A percentile compares a stretch with the other conserved stretches of the same genome.
These are phyloP conservation scores for Sylvilagus bachmani DNA, from an alignment of 2,113 vertebrate species.

Conservation along the genomic window DNA sequence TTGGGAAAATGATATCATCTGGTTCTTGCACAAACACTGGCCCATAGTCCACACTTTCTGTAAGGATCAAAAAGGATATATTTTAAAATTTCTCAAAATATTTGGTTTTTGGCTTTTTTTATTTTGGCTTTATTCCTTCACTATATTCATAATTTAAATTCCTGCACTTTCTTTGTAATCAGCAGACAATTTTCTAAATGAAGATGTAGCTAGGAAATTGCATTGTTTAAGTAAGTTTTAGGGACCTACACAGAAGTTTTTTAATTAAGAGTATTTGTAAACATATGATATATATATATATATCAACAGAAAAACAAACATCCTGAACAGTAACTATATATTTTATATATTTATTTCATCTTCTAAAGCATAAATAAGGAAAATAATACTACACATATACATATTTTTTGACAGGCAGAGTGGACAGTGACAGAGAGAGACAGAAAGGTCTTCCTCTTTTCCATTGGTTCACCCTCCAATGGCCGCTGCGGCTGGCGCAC, in stretches of 20 bases:
- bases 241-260: background rate
- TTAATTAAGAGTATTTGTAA: background rate
- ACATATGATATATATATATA: background rate
- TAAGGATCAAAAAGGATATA: slow-evolving; percentile 49
- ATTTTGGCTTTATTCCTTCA: background rate
- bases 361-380: background rate
- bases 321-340: background rate
- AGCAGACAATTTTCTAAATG: background rate
- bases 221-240: background rate
- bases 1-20: slow-evolving; percentile 93
- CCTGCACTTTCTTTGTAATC: background rate
- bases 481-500: too few relatives aligned
- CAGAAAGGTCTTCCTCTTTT: too few relatives aligned
- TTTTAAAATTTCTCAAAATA: slow-evolving; percentile 43
- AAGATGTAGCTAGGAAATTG: background rate
- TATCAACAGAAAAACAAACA: background rate
- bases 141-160: background rate
- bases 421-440: too few relatives aligned
- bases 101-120: background rate
- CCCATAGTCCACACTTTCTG: slow-evolving; percentile 96
- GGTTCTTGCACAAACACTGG: slow-evolving; percentile 96
- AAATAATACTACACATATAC: background rate
- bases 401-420: too few relatives aligned
- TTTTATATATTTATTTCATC: background rate
- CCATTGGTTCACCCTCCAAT: too few relatives aligned